Evolutionary conservation across 2,888 invertebrate genomes (phyloP).

Genomic region (Sminthurides aquaticus): DNA sequence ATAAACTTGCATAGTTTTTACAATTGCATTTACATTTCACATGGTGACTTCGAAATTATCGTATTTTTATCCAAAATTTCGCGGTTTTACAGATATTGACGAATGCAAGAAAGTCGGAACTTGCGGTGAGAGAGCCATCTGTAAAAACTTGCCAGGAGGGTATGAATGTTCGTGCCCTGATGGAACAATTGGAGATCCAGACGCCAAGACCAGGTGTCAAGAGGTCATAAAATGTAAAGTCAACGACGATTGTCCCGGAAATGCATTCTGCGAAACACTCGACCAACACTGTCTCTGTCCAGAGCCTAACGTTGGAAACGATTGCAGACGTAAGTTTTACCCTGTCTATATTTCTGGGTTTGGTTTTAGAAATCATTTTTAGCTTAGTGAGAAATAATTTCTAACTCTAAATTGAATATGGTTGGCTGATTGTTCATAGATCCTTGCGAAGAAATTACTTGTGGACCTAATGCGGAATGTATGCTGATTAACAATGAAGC

Average conservation of each 20-base stretch:
- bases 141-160: slow-evolving; percentile 68
- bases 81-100: slow-evolving; percentile 59
- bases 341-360: too few species aligned
- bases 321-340: slow-evolving; percentile 70
- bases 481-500: slow-evolving; percentile 74
- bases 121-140: slow-evolving; percentile 75
- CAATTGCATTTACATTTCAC: not conserved
- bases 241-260: slow-evolving; percentile 78
- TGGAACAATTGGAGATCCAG: slow-evolving; percentile 73
- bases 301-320: slow-evolving; percentile 82
- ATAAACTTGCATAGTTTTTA: not conserved
- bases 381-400: too few species aligned
- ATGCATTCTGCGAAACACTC: slow-evolving; percentile 67
- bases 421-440: slow-evolving; percentile 51
- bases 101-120: slow-evolving; percentile 65
- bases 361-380: too few species aligned
- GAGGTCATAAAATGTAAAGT: slow-evolving; percentile 69
- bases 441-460: slow-evolving; percentile 78
- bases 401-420: not conserved
- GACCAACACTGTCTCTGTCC: slow-evolving; percentile 76
- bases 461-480: slow-evolving; percentile 82
- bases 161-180: slow-evolving; percentile 74
- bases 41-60: not conserved
- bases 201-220: slow-evolving; percentile 70
- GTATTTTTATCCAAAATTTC: not conserved